Conservation (phyloP, 2,888 invertebrate genomes). For the Acanthosoma haemorrhoidale region DNA sequence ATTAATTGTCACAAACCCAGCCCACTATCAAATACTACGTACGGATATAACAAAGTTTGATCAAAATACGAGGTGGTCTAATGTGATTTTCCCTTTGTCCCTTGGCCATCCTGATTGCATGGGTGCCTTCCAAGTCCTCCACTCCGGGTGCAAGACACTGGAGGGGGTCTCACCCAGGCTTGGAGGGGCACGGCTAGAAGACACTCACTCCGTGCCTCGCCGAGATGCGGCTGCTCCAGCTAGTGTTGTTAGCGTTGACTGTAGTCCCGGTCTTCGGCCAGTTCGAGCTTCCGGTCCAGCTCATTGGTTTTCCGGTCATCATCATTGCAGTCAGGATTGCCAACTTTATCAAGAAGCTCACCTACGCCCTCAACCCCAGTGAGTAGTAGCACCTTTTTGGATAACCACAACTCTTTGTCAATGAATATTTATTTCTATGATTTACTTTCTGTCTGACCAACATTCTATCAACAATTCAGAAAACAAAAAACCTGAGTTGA, state of each 20-base stretch:
- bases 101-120: too few relatives aligned
- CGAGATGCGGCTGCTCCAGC: neutral
- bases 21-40: too few relatives aligned
- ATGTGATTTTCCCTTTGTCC: too few relatives aligned
- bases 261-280: conserved; percentile 33
- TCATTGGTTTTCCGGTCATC: conserved; percentile 78
- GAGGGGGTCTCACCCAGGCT: neutral
- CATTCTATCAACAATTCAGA: too few relatives aligned
- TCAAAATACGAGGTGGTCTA: too few relatives aligned
- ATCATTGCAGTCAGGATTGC: conserved; percentile 69
- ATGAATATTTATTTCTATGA: too few relatives aligned
- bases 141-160: neutral
- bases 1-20: too few relatives aligned
- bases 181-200: neutral
- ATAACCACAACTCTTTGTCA: too few relatives aligned
- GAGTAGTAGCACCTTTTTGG: too few relatives aligned
- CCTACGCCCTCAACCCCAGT: conserved; percentile 78
- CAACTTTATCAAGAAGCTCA: conserved; percentile 76
- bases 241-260: neutral
- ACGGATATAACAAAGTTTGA: too few relatives aligned
- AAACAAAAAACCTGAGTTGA: too few relatives aligned
- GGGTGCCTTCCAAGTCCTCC: neutral
- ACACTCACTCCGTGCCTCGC: neutral
- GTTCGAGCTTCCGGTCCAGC: conserved; percentile 75
- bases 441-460: too few relatives aligned